phyloP scores from a whole-genome alignment of 2,797 vertebrate species.

The Sphenopsis melanotis region DNA sequence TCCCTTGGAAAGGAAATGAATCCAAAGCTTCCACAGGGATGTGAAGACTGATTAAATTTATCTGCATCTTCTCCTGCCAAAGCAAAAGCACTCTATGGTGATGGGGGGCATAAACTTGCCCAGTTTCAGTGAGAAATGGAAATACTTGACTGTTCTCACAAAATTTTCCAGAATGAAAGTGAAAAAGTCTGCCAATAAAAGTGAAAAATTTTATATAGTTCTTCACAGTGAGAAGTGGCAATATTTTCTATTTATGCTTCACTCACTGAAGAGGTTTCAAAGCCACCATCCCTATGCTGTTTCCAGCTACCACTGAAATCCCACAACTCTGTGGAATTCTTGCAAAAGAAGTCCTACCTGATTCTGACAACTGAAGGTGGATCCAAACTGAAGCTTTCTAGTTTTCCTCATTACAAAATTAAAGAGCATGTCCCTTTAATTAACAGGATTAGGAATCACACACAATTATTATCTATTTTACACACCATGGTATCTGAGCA shows the following conservation, averaged over 20 bases:
- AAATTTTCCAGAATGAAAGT: not conserved
- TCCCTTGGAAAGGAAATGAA: not conserved
- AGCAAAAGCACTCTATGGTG: not conserved
- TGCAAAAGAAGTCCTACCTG: not conserved
- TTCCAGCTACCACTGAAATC: not conserved
- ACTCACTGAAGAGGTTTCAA: not conserved
- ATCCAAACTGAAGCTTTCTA: not conserved
- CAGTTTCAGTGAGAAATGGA: not conserved
- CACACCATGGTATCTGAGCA: not conserved
- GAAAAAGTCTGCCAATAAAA: not conserved
- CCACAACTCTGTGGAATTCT: not conserved
- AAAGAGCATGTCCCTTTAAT: not conserved
- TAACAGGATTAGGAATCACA: not conserved
- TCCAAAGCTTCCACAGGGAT: not conserved
- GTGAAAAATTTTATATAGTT: not conserved
- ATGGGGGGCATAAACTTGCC: not conserved
- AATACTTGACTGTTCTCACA: not conserved
- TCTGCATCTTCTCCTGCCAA: not conserved
- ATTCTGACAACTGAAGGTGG: not conserved
- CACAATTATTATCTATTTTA: not conserved
- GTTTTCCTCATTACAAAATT: not conserved
- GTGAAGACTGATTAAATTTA: not conserved
- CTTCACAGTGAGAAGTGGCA: not conserved
- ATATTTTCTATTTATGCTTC: not conserved
- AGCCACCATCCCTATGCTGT: not conserved